Base-by-base conservation (phyloP, 2,888 invertebrate species). In the Eurytoma californica region DNA sequence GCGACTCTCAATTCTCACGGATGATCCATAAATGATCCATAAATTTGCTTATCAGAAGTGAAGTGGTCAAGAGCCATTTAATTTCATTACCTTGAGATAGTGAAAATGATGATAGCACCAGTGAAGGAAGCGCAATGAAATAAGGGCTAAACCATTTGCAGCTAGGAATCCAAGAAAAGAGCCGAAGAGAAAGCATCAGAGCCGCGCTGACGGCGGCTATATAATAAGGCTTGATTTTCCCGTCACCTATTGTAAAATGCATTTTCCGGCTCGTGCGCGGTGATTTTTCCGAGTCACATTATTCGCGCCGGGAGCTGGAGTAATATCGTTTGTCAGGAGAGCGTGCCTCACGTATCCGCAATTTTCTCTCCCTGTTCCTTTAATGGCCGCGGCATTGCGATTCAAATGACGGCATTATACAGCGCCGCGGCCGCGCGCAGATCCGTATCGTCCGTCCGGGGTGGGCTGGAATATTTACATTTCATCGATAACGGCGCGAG, bases 261-360 rank as follows among this genome's bases (percentile, higher is more conserved):
- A 61, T 61, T 60, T 20, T 28, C 60, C 60, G 16, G 28, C 16
- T 28, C 60, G 24, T 20, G 39, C 39, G 39, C 39, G 39, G 39
- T 39, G 39, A 39, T 39, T 39, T 39, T 39, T 39, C 39, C 39
- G 39, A 39, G 39, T 39, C 39, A 9, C 39, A 39, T 39, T 39
- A 39, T 39, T 39, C 39, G 7, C 39, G 39, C 39, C 39, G n/a
- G n/a, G 53, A 53, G 16, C 16, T 14, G 53, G 55, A 49, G 63
- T 70, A 79, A 79, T 55, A 57, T 73, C 63, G 69, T 74, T 70
- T 74, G 70, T 74, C 63, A 65, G 73, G 47, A 39, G 70, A 75
- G 65, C 72, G 49, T 75, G 74, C 72, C 72, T 79, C 79, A 79
- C 80, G 77, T 77, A 72, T 72, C 77, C 76, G 80, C 61, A 76